Evolutionary conservation across 2,888 invertebrate genomes (phyloP), one percentile per base, ranked within the genome.

Genomic region (Imbricaverruca yamaguchii): DNA sequence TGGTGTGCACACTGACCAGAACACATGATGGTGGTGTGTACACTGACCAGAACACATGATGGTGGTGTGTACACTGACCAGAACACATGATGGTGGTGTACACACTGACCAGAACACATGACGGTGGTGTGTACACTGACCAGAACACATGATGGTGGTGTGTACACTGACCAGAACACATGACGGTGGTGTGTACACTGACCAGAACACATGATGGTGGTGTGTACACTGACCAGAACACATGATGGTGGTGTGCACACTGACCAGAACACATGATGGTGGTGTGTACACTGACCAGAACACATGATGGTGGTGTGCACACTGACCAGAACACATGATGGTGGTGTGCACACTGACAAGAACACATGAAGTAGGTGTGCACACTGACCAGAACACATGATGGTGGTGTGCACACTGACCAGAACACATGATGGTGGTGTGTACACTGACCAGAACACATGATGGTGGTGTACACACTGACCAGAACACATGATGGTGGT

Each of bases 271-370:
- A 67, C 67, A 67, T 23, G 67, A 23, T 0, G 1, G 39, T 59
- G 59, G 59, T 59, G 59, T 74, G 23, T 65, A 11, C 56, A n/a
- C 9, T 39, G 11, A 25, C 23, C 18, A 25, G 55, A 39, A n/a
- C 59, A 59, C 59, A 15, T 74, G 53, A 39, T 7, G 13, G 53
- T 39, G 25, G 25, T 53, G 25, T 39, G 74, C 4, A 39, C 78
- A 25, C 63, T 59, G 39, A 80, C 63, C 78, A 21, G 78, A n/a
- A 8, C 78, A 78, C 78, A 78, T 78, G 57, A 78, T 12, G 12
- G 78, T 57, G 23, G 83, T 18, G 81, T 81, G 21, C 4, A 83
- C 82, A 53, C 83, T 81, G 11, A 83, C 83, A 63, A 80, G 80
- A 53, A 82, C 81, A 25, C 59, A 59, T 59, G 59, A 59, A 10